Evolutionary conservation across 1,140 invertebrate species (phyloP), one percentile per base, ranked within the genome.

Genomic region (Pantala flavescens): DNA sequence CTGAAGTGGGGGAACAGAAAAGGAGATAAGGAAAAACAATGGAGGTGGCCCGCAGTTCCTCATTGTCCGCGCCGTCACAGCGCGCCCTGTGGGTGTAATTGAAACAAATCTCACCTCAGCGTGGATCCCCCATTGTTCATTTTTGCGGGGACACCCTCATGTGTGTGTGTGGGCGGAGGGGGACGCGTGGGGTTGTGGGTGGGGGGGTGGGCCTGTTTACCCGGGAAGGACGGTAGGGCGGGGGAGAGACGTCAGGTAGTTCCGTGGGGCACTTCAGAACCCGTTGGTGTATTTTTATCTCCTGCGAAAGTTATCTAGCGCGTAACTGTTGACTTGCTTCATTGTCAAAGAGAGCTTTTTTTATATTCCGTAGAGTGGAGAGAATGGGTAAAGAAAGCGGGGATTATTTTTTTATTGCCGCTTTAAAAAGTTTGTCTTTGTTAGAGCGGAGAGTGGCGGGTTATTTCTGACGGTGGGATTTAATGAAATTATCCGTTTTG

Each of bases 31-130:
- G 49, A 21, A 16, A 63, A 63, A 63, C 49, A 63, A 63, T 63
- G 49, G 49, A 63, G 49, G 5, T 19, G 49, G n/a, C 49, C 49
- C 49, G 49, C 49, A 63, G 49, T 63, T 63, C 49, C 49, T 63
- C 49, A 63, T 63, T 63, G 49, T 63, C 49, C 49, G n/a, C 49
- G 49, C 3, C n/a, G 49, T 21, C n/a, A 63, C n/a, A 63, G 49
- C 49, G 49, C 49, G 49, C 49, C 49, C 49, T 21, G 49, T 63
- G 49, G 49, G n/a, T 63, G 49, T 63, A 63, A 63, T 63, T 63
- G 49, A 63, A 63, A 63, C 49, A 63, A 63, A 63, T 63, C 49
- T 63, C 49, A 63, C 49, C 49, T 63, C 49, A 16, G n/a, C 14
- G 49, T 3, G 16, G n/a, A 3, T 19, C n/a, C n/a, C n/a, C 49